Evolutionary conservation across 1,140 invertebrate species (phyloP).

Genomic region (Chrysomallon squamiferum): DNA sequence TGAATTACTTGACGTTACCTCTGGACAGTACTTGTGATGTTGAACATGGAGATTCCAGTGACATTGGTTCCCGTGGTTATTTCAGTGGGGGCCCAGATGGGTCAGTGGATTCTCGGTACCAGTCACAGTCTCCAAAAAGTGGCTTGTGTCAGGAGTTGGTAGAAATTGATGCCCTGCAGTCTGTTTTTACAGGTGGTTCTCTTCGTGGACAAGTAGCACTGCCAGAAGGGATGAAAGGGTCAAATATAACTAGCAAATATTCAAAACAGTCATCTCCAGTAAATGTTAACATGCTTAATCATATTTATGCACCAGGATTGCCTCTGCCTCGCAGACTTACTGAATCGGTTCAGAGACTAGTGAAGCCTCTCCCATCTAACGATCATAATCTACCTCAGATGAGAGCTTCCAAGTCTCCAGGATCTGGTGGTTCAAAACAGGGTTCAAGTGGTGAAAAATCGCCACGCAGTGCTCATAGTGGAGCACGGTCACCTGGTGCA

Average conservation of each 20-base stretch:
- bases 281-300: constrained; percentile 39
- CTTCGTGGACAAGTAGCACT: background rate
- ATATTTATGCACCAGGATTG: constrained; percentile 38
- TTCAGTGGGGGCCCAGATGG: too few relatives aligned
- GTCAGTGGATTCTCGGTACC: background rate
- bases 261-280: constrained; percentile 34
- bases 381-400: constrained; percentile 25
- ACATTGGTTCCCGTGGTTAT: too few relatives aligned
- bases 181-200: background rate
- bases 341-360: constrained; percentile 38
- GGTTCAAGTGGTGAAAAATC: constrained; percentile 19
- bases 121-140: constrained; percentile 1
- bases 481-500: constrained; percentile 25
- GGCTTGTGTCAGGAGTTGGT: constrained; percentile 1
- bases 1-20: too few relatives aligned
- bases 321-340: constrained; percentile 35
- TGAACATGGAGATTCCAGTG: too few relatives aligned
- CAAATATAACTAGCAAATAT: constrained; percentile 42
- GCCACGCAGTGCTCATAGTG: constrained; percentile 24
- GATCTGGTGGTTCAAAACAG: constrained; percentile 18
- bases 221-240: constrained; percentile 22
- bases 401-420: constrained; percentile 33
- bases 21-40: too few relatives aligned
- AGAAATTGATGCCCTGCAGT: constrained; percentile 1
- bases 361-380: constrained; percentile 32